Percentiles rank a stretch among this genome's conserved stretches.
phyloP scores from a whole-genome alignment of 2,797 vertebrate species.

The Acipenser ruthenus region DNA sequence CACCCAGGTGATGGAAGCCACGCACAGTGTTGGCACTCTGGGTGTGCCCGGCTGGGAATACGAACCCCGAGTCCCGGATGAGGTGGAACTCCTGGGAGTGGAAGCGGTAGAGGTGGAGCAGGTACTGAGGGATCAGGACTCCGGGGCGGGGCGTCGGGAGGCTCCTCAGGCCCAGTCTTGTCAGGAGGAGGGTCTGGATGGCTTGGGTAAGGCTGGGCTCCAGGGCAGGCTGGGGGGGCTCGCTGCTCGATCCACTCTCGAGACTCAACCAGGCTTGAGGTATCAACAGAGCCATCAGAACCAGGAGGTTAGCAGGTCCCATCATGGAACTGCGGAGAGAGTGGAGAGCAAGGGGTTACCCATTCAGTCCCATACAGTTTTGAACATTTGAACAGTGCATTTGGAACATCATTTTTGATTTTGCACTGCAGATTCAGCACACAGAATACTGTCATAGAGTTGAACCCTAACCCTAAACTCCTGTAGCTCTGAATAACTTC shows the following conservation, averaged over 20 bases:
- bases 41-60: conserved; percentile 58
- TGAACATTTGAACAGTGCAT: too few species aligned
- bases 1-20: conserved; percentile 69
- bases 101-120: conserved; percentile 68
- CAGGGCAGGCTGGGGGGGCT: conserved; percentile 24
- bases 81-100: conserved; percentile 64
- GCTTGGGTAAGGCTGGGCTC: conserved; percentile 54
- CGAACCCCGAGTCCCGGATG: conserved; percentile 56
- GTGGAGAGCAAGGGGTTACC: background rate
- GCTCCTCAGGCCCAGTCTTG: conserved; percentile 60
- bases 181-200: conserved; percentile 65
- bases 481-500: too few species aligned
- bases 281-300: conserved; percentile 73
- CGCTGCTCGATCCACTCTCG: conserved; percentile 43
- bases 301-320: conserved; percentile 73
- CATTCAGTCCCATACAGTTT: too few species aligned
- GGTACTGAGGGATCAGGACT: conserved; percentile 56
- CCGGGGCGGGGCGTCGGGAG: conserved; percentile 55
- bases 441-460: too few species aligned
- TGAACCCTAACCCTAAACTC: too few species aligned
- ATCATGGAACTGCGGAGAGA: conserved; percentile 59
- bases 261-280: conserved; percentile 64
- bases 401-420: too few species aligned
- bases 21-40: conserved; percentile 68
- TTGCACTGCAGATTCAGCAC: too few species aligned